A percentile compares a stretch with the other conserved stretches of the same genome.
These are phyloP conservation scores for Herpetotheres cachinnans DNA, from an alignment of 2,113 vertebrate genomes.

Conservation along the genomic window DNA sequence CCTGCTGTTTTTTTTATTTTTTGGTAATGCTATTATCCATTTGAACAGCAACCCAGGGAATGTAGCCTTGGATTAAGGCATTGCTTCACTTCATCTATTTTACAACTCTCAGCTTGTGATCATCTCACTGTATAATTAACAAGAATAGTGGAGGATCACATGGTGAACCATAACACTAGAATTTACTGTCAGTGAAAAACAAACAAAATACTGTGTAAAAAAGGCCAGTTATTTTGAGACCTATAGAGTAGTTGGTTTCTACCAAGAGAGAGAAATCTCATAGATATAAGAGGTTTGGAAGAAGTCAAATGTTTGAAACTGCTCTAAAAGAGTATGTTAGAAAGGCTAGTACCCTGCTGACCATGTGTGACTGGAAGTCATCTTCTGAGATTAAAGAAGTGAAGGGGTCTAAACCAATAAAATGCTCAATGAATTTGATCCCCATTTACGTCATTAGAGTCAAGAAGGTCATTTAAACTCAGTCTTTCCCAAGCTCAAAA, in stretches of 20 bases:
- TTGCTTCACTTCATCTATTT: background rate
- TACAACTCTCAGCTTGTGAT: background rate
- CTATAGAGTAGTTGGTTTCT: background rate
- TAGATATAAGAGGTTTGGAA: background rate
- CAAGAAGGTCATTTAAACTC: conserved; percentile 11
- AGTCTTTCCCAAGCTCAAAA: background rate
- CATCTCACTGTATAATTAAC: background rate
- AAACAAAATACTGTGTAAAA: background rate
- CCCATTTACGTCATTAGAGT: background rate
- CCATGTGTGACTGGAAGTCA: conserved; percentile 25
- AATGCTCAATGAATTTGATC: background rate
- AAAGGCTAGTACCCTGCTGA: conserved; percentile 20
- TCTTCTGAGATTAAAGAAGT: conserved; percentile 44
- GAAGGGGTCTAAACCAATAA: conserved; percentile 43
- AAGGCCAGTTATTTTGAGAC: background rate
- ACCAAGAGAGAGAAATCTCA: background rate
- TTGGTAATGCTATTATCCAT: background rate
- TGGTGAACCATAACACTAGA: background rate
- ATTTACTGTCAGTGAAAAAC: background rate
- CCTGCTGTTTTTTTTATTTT: background rate
- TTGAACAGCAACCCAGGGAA: background rate
- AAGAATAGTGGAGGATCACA: background rate
- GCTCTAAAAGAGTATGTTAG: background rate
- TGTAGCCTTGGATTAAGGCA: background rate
- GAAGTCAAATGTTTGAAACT: background rate